Evolutionary conservation across 2,113 vertebrate genomes (phyloP).

Genomic region (Anseranas semipalmata): DNA sequence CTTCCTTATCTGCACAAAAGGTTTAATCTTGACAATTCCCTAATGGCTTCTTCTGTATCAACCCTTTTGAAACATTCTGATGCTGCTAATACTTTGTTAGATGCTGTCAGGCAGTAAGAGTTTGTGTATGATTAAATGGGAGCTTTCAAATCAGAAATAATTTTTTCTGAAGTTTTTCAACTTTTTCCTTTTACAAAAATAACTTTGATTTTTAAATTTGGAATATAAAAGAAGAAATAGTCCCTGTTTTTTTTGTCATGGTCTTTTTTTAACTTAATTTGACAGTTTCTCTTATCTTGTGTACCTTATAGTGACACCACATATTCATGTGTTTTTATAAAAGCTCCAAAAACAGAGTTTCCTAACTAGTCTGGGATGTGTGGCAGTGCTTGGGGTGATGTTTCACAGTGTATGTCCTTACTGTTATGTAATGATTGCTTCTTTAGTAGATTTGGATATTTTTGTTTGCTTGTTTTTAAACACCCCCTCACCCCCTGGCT

Average conservation of each 20-base stretch:
- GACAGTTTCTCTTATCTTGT: neutral
- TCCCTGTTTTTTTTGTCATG: neutral
- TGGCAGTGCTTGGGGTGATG: neutral
- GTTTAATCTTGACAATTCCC: neutral
- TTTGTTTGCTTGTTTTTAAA: neutral
- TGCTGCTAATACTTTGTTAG: neutral
- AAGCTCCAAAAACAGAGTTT: neutral
- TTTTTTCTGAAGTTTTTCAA: neutral
- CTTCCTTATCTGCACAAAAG: neutral
- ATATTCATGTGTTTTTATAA: neutral
- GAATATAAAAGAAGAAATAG: neutral
- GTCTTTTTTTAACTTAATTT: neutral
- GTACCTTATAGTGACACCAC: neutral
- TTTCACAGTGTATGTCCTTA: neutral
- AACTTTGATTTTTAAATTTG: neutral
- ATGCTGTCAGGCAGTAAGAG: neutral
- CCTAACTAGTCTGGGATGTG: neutral
- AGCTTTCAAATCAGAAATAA: neutral
- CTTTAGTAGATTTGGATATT: neutral
- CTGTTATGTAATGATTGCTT: neutral
- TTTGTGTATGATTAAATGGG: neutral
- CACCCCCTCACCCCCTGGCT: neutral
- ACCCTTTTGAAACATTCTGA: neutral
- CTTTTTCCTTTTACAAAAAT: neutral
- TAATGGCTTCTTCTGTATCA: neutral